Evolutionary conservation across 1,140 invertebrate genomes (phyloP).

Genomic region (Halyomorpha halys): DNA sequence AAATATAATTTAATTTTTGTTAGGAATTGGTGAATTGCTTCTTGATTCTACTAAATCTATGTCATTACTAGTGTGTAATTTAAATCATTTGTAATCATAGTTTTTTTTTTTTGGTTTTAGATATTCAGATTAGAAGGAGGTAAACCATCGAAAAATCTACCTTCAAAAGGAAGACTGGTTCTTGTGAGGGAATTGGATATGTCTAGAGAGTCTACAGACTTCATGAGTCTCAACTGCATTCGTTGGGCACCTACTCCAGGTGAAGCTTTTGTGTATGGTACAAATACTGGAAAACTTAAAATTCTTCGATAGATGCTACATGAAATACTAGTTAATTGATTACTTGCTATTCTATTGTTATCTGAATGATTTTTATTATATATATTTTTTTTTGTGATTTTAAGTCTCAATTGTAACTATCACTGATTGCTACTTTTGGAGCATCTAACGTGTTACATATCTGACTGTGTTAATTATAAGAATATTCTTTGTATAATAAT

Average conservation of each 20-base stretch:
- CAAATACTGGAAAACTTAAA: constrained; percentile 68
- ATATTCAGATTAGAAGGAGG: constrained; percentile 38
- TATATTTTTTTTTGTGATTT: too few relatives aligned
- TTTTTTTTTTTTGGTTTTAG: constrained; percentile 22
- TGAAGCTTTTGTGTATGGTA: constrained; percentile 73
- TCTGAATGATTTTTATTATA: too few relatives aligned
- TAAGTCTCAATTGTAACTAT: too few relatives aligned
- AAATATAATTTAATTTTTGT: not conserved
- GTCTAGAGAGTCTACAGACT: constrained; percentile 43
- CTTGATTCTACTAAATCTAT: not conserved
- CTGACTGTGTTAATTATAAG: too few relatives aligned
- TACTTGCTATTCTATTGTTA: too few relatives aligned
- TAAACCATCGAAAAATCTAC: constrained; percentile 30
- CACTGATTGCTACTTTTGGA: not conserved
- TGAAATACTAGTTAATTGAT: too few relatives aligned
- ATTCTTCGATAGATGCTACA: constrained; percentile 47
- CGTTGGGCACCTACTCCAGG: constrained; percentile 70
- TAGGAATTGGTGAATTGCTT: not conserved
- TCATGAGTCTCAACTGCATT: constrained; percentile 69
- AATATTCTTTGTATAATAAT: too few relatives aligned
- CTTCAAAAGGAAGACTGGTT: constrained; percentile 39
- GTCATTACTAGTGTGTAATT: too few relatives aligned
- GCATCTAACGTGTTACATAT: too few relatives aligned
- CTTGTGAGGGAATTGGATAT: constrained; percentile 50
- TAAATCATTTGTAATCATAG: too few relatives aligned